phyloP scores from a whole-genome alignment of 1,140 invertebrate species.

The Apocrypta bakeri region DNA sequence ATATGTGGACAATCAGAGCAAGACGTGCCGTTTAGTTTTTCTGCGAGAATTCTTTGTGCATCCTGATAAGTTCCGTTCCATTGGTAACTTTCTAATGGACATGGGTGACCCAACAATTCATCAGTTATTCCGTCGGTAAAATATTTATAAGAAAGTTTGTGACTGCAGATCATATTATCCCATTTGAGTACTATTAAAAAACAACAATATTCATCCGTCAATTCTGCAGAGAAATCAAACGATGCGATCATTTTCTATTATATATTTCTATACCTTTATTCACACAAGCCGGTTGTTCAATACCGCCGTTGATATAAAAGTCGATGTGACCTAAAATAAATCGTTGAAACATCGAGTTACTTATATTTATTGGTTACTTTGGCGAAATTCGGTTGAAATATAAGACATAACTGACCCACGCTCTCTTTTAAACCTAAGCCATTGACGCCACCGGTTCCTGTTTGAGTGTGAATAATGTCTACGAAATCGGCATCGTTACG shows the following conservation, averaged over 20 bases:
- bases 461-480: slow-evolving; percentile 81
- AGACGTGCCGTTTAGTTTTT: neutral
- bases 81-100: neutral
- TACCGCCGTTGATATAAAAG: slow-evolving; percentile 44
- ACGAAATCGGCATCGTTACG: slow-evolving; percentile 78
- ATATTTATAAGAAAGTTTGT: slow-evolving; percentile 38
- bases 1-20: slow-evolving; percentile 37
- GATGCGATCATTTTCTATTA: no score
- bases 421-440: slow-evolving; percentile 30
- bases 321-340: slow-evolving; percentile 41
- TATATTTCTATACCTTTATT: neutral
- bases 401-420: slow-evolving; percentile 17
- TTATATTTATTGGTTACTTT: neutral
- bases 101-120: neutral
- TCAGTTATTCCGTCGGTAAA: slow-evolving; percentile 6
- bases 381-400: neutral
- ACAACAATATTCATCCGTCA: neutral
- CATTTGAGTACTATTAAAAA: slow-evolving; percentile 16
- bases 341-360: no score
- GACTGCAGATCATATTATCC: slow-evolving; percentile 43
- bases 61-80: slow-evolving; percentile 34
- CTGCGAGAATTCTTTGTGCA: neutral
- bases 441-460: slow-evolving; percentile 20
- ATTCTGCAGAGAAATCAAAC: neutral
- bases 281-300: slow-evolving; percentile 29